Conservation (phyloP, 2,888 invertebrate species). For the Cloeon dipterum region DNA sequence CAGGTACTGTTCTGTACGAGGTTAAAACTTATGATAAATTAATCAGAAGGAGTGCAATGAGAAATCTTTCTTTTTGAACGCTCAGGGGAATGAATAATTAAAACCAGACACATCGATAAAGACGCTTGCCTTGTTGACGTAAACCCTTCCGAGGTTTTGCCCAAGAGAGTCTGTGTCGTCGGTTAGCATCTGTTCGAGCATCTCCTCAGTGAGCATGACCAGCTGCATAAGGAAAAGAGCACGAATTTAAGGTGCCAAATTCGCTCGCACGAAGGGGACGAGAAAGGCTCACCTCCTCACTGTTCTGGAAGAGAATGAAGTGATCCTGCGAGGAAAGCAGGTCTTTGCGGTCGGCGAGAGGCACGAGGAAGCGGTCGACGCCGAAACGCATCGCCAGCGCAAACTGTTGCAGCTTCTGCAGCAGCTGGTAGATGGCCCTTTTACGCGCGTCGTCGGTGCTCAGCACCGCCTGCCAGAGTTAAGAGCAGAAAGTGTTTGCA, state of each 20-base stretch:
- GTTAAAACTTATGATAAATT: too few species aligned
- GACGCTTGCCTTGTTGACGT: slow-evolving; percentile 36
- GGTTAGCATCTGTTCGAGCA: slow-evolving; percentile 42
- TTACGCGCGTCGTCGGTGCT: slow-evolving; percentile 29
- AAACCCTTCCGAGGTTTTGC: slow-evolving; percentile 41
- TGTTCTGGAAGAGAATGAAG: slow-evolving; percentile 59
- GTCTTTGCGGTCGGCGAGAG: slow-evolving; percentile 49
- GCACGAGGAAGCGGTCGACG: slow-evolving; percentile 50
- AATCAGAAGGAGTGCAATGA: too few species aligned
- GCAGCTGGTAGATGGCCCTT: slow-evolving; percentile 48
- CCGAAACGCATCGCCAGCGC: slow-evolving; percentile 56
- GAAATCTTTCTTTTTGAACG: too few species aligned
- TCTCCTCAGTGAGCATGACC: slow-evolving; percentile 55
- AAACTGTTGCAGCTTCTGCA: slow-evolving; percentile 56
- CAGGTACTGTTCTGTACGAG: too few species aligned
- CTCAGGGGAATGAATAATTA: too few species aligned
- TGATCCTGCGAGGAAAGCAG: slow-evolving; percentile 54
- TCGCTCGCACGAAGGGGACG: too few species aligned
- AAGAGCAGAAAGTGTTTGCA: too few species aligned
- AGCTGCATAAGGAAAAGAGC: slow-evolving; percentile 21
- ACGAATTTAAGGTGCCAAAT: background rate
- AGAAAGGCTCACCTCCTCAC: slow-evolving; percentile 38
- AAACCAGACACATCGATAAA: too few species aligned
- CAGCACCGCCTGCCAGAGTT: slow-evolving; percentile 8
- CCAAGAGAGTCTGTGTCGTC: slow-evolving; percentile 51